Conservation (phyloP, 2,888 invertebrate genomes). For the Bellardia pandia region DNA sequence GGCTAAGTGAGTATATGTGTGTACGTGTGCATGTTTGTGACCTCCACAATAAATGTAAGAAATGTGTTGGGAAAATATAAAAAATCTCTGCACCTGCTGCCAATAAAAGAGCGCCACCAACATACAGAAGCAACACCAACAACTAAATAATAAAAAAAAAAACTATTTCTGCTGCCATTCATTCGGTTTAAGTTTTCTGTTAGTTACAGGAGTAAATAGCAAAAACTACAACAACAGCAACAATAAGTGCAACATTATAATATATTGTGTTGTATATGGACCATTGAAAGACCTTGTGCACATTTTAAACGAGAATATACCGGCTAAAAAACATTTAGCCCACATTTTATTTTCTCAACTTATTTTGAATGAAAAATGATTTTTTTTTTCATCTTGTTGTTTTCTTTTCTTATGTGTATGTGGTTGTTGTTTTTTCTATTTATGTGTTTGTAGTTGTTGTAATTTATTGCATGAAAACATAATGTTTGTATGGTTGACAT, state of each 20-base stretch:
- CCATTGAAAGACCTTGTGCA: slow-evolving; percentile 50
- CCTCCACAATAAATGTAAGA: slow-evolving; percentile 65
- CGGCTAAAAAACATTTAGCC: slow-evolving; percentile 55
- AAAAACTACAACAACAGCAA: slow-evolving; percentile 17
- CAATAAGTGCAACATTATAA: slow-evolving; percentile 15
- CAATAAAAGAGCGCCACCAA: slow-evolving; percentile 43
- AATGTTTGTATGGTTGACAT: slow-evolving; percentile 20
- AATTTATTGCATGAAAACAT: neutral
- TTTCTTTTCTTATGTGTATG: neutral
- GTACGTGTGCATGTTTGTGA: slow-evolving; percentile 40
- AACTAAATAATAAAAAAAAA: neutral
- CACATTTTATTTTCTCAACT: slow-evolving; percentile 36
- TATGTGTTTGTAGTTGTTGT: neutral
- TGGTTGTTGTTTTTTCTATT: neutral
- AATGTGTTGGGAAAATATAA: slow-evolving; percentile 31
- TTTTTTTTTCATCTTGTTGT: neutral
- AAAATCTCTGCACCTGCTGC: slow-evolving; percentile 68
- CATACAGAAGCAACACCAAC: neutral
- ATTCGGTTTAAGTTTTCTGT: slow-evolving; percentile 33
- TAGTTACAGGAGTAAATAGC: slow-evolving; percentile 7
- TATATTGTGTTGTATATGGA: slow-evolving; percentile 9
- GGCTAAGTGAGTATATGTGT: neutral
- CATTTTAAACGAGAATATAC: slow-evolving; percentile 14
- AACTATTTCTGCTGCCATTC: slow-evolving; percentile 16
- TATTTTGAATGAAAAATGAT: slow-evolving; percentile 23